Evolutionary conservation across 2,113 vertebrate genomes (phyloP).

Genomic region (Phyllostomus hastatus): DNA sequence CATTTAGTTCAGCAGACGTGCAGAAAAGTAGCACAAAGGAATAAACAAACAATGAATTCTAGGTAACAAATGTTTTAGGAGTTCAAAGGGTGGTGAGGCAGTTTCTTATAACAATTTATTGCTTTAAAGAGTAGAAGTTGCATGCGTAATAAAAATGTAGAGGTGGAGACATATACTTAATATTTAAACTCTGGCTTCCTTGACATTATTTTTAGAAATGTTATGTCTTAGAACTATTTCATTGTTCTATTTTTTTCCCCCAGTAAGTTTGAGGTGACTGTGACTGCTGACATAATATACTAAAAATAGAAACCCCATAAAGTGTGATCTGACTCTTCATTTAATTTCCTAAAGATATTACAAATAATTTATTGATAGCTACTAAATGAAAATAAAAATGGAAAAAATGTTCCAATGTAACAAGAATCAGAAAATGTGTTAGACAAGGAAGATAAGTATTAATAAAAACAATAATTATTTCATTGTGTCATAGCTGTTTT

Average conservation of each 20-base stretch:
- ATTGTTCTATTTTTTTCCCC: background rate
- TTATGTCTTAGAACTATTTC: background rate
- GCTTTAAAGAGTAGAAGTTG: background rate
- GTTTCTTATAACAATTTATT: background rate
- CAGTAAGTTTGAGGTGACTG: slow-evolving; percentile 5
- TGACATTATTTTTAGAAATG: background rate
- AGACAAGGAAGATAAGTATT: background rate
- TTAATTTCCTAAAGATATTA: slow-evolving; percentile 3
- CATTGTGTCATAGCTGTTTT: background rate
- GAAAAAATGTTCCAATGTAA: background rate
- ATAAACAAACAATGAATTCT: background rate
- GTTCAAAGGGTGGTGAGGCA: background rate
- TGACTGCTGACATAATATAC: background rate
- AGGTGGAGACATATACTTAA: background rate
- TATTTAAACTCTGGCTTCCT: slow-evolving; percentile 17
- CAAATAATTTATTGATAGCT: slow-evolving; percentile 10
- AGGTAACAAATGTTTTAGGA: background rate
- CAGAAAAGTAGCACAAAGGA: background rate
- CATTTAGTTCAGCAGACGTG: background rate
- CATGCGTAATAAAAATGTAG: background rate
- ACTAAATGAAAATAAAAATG: slow-evolving; percentile 23
- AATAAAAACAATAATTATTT: background rate
- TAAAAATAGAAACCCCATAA: background rate
- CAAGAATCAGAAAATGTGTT: background rate
- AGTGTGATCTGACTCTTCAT: background rate